A percentile compares a stretch with the other conserved stretches of the same genome.
These are phyloP conservation scores for Rhaphigaster nebulosa DNA, from an alignment of 2,888 invertebrate genomes.

Conservation along the genomic window DNA sequence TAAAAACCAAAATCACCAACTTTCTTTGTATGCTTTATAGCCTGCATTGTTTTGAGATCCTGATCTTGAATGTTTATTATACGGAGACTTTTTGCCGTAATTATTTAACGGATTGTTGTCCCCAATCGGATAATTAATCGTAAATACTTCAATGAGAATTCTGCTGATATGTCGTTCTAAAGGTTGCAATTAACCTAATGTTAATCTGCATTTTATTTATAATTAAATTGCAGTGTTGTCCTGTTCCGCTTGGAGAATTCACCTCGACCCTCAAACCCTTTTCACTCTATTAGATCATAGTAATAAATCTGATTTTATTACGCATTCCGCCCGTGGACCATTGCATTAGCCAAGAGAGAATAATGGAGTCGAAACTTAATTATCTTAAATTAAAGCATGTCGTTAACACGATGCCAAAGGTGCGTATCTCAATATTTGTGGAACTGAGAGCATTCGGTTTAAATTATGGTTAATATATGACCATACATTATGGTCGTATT, in stretches of 20 bases:
- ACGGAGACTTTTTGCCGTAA: too few relatives aligned
- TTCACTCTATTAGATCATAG: neutral
- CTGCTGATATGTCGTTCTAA: neutral
- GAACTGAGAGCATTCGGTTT: too few relatives aligned
- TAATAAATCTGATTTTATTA: neutral
- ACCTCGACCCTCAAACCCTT: neutral
- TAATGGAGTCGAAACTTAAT: neutral
- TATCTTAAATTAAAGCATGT: neutral
- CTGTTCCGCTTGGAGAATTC: neutral
- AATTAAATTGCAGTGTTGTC: neutral
- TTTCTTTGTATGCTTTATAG: too few relatives aligned
- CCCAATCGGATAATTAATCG: neutral
- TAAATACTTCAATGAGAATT: neutral
- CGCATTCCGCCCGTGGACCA: neutral
- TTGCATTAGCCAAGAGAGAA: neutral
- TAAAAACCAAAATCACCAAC: too few relatives aligned
- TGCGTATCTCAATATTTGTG: too few relatives aligned
- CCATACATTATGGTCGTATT: too few relatives aligned
- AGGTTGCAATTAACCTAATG: neutral
- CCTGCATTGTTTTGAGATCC: too few relatives aligned
- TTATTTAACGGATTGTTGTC: too few relatives aligned
- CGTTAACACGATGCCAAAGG: too few relatives aligned
- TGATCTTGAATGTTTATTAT: too few relatives aligned
- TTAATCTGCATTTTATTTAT: neutral
- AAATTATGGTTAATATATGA: too few relatives aligned